phyloP scores from a whole-genome alignment of 1,140 invertebrate genomes.

The Microplitis mediator region DNA sequence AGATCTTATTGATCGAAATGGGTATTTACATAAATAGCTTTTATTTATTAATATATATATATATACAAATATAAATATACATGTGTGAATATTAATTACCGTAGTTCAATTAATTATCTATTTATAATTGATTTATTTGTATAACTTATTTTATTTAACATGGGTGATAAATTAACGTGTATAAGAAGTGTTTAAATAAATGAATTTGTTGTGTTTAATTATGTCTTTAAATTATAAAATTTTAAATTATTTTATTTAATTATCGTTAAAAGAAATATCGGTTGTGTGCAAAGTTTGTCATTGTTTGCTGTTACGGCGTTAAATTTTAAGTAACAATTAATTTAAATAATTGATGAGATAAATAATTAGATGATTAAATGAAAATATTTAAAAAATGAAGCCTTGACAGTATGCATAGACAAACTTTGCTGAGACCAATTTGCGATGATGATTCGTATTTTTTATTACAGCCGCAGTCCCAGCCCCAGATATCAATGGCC shows the following conservation, averaged over 20 bases:
- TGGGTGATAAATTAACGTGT: too few relatives aligned
- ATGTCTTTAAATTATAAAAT: neutral
- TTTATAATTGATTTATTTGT: neutral
- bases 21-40: too few relatives aligned
- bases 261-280: neutral
- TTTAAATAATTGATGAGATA: neutral
- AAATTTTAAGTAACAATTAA: neutral
- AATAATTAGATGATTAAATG: neutral
- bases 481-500: constrained; percentile 52
- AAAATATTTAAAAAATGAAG: neutral
- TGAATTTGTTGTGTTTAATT: too few relatives aligned
- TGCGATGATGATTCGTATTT: constrained; percentile 54
- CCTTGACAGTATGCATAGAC: constrained; percentile 44
- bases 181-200: too few relatives aligned
- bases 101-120: neutral
- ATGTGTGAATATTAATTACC: neutral
- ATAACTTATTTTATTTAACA: neutral
- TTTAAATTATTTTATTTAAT: neutral
- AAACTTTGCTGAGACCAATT: constrained; percentile 42
- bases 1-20: too few relatives aligned
- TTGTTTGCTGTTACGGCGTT: constrained; percentile 37
- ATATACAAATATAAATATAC: too few relatives aligned
- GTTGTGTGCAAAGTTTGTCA: constrained; percentile 39
- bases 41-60: too few relatives aligned
- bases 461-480: constrained; percentile 54